Base-by-base conservation (phyloP, 1,140 invertebrate genomes). In the Papilio polytes region DNA sequence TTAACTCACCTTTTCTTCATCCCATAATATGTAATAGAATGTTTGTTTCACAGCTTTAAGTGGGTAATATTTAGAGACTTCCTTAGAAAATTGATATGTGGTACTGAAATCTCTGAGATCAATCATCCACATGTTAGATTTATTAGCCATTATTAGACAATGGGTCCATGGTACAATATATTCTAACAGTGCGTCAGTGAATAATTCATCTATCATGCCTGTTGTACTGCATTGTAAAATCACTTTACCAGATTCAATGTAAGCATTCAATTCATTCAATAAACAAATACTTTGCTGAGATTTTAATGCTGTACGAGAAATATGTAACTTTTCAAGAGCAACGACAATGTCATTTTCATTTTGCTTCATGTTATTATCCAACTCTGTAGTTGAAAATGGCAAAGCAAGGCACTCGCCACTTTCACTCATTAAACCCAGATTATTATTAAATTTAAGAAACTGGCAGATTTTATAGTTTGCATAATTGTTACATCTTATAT, bases 1-100 rank as follows among this genome's bases (percentile, higher is more conserved):
- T 9, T 6, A 72, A 18, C 73, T 85, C 86, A 94, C 93, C 89
- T 94, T 83, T 48, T 86, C 83, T 48, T 86, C 83, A 83, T 86
- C 82, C 88, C 88, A 91, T 63, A 86, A 36, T 31, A 94, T 78
- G 80, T 89, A 94, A 84, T 94, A 94, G 63, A 94, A 89, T 20
- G 78, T 79, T 83, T 90, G 83, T 76, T 91, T 86, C 72, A 89
- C 59, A 26, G 81, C 77, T n/a, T 79, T 80, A 26, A 94, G 77
- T 73, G 92, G 93, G 79, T 85, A 87, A 83, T 88, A 94, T 44
- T 88, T 83, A 18, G 44, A 79, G 10, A 80, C 82, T 78, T 72
- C 82, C 41, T 83, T 85, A 70, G 86, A 83, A 86, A 93, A 92
- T 74, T 88, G 80, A 88, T 80, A 87, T 22, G 86, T 53, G 51